Evolutionary conservation across 1,140 invertebrate species (phyloP).

Genomic region (Arion vulgaris): DNA sequence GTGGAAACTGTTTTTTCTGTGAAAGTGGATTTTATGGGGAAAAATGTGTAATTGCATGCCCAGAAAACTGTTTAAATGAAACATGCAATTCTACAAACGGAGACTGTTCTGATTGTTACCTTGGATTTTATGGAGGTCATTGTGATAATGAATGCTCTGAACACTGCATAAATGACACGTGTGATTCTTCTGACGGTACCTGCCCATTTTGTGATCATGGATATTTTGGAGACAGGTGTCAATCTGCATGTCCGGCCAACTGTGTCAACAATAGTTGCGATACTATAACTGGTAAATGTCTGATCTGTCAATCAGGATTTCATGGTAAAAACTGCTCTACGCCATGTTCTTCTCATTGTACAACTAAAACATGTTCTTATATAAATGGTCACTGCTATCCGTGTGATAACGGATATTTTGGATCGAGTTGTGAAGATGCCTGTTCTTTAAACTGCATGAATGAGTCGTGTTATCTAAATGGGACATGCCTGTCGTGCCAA

Average conservation of each 20-base stretch:
- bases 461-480: neutral
- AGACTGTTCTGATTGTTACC: neutral
- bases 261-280: neutral
- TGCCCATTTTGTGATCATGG: neutral
- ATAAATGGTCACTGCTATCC: neutral
- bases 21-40: neutral
- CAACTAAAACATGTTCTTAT: neutral
- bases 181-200: neutral
- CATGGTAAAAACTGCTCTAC: neutral
- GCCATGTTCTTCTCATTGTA: neutral
- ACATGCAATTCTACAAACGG: neutral
- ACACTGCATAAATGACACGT: neutral
- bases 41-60: neutral
- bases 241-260: neutral
- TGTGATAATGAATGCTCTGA: neutral
- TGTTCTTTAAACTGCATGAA: neutral
- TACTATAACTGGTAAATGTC: neutral
- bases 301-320: neutral
- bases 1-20: neutral
- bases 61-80: neutral
- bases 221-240: neutral
- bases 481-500: neutral
- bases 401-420: neutral
- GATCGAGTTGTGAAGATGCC: neutral
- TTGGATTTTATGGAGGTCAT: neutral